A percentile compares a stretch with the other conserved stretches of the same genome.
Evolutionary conservation across 2,797 vertebrate species (phyloP).

Genomic region (Gymnoscopelus microlampas): DNA sequence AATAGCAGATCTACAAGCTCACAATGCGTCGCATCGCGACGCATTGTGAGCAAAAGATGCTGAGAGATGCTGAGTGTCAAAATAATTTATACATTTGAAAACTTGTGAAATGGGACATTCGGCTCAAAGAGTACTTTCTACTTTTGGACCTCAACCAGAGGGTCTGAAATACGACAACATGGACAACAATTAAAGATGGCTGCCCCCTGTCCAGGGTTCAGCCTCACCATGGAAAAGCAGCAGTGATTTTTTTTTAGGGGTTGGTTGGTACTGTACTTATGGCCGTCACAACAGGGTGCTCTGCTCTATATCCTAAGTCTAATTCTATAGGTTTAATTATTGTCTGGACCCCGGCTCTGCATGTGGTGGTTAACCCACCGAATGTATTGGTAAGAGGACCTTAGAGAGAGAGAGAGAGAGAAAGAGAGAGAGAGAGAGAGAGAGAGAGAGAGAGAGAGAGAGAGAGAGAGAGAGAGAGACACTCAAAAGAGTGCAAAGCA

Average conservation of each 20-base stretch:
- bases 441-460: no score
- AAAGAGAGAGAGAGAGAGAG: no score
- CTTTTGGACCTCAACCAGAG: no score
- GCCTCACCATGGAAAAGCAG: slow-evolving; percentile 42
- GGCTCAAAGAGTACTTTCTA: no score
- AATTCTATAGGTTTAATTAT: slow-evolving; percentile 64
- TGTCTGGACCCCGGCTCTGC: slow-evolving; percentile 43
- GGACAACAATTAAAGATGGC: not conserved
- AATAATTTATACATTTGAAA: not conserved
- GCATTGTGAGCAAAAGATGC: no score
- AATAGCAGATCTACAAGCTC: no score
- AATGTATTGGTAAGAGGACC: slow-evolving; percentile 46
- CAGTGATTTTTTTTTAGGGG: slow-evolving; percentile 67
- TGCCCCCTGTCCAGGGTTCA: slow-evolving; percentile 30
- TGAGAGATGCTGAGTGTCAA: no score
- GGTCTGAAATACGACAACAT: no score
- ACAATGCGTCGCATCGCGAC: no score
- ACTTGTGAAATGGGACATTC: no score
- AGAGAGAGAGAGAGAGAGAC: slow-evolving; percentile 46
- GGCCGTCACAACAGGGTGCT: slow-evolving; percentile 53
- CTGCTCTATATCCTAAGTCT: slow-evolving; percentile 73
- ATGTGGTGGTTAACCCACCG: slow-evolving; percentile 58
- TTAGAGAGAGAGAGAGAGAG: no score
- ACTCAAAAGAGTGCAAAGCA: slow-evolving; percentile 32
- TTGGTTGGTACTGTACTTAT: slow-evolving; percentile 45